Base-by-base conservation (phyloP, 2,888 invertebrate genomes). In the Belgica antarctica region DNA sequence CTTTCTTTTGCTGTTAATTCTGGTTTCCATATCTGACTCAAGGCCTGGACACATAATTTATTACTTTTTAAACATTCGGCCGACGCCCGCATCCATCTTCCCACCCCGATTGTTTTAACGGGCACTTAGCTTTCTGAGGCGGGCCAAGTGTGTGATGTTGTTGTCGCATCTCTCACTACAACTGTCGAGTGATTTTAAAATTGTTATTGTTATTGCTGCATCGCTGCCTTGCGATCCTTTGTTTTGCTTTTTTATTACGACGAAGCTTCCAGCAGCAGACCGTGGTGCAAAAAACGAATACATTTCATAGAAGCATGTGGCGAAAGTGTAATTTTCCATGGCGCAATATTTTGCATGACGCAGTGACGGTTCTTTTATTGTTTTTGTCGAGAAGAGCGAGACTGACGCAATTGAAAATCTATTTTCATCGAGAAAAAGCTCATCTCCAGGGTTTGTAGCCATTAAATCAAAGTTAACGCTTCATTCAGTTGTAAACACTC, bases 41-140 rank as follows among this genome's bases (percentile, higher is more conserved):
- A 59, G 27, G 59, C 4, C 59, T 27, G 65, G 65, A 24, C 46
- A 47, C 47, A 46, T 65, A 65, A 65, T 65, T 65, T 65, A 65
- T 65, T 65, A 65, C 65, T 47, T 65, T 65, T 65, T 65, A 65
- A 65, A 65, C 65, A 65, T 47, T 28, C 24, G n/a, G n/a, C 36
- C 22, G 24, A 25, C 59, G 59, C 59, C 59, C n/a, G 27, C 19
- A 22, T 52, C 52, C 41, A 41, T 41, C 41, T 41, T 41, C 12
- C 15, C 5, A 10, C 31, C 22, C 22, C n/a, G 17, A 7, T 2
- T 52, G 17, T 52, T 19, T 52, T 22, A 52, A 19, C 52, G 52
- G 52, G 12, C 52, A 52, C 52, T 52, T 52, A 52, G 52, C 52
- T 52, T 52, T 22, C 12, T 52, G 52, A 52, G 52, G 1, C 22